phyloP scores from a whole-genome alignment of 2,888 invertebrate genomes.

The Strigamia transsilvanica region DNA sequence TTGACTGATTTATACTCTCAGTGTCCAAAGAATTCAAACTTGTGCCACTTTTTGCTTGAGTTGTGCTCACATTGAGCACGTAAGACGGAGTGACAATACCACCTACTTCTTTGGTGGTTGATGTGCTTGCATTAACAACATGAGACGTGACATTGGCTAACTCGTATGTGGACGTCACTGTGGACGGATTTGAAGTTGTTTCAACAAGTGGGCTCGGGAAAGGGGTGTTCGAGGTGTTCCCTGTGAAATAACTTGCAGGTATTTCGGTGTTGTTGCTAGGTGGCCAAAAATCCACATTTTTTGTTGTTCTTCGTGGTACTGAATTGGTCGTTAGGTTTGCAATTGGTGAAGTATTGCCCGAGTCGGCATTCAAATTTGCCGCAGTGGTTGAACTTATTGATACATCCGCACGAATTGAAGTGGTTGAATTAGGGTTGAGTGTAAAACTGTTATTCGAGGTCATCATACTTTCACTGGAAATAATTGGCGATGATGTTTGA shows the following conservation, averaged over 20 bases:
- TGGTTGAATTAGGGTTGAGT: not conserved
- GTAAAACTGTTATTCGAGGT: slow-evolving; percentile 12
- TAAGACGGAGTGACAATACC: not conserved
- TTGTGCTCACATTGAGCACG: too few relatives aligned
- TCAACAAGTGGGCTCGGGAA: too few relatives aligned
- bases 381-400: slow-evolving; percentile 5
- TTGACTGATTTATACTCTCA: not conserved
- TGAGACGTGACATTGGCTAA: not conserved
- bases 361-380: not conserved
- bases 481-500: slow-evolving; percentile 1
- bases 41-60: too few relatives aligned
- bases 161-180: too few relatives aligned
- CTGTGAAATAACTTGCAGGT: too few relatives aligned
- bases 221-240: too few relatives aligned
- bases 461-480: not conserved
- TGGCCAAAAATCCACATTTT: not conserved
- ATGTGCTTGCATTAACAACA: not conserved
- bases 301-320: not conserved
- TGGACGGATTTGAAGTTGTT: too few relatives aligned
- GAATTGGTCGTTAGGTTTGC: not conserved
- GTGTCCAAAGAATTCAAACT: not conserved
- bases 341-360: not conserved
- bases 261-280: not conserved
- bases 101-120: not conserved
- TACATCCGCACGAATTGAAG: not conserved